These are phyloP conservation scores for Anoura caudifer DNA, from an alignment of 2,113 vertebrate species.

Conservation along the genomic window DNA sequence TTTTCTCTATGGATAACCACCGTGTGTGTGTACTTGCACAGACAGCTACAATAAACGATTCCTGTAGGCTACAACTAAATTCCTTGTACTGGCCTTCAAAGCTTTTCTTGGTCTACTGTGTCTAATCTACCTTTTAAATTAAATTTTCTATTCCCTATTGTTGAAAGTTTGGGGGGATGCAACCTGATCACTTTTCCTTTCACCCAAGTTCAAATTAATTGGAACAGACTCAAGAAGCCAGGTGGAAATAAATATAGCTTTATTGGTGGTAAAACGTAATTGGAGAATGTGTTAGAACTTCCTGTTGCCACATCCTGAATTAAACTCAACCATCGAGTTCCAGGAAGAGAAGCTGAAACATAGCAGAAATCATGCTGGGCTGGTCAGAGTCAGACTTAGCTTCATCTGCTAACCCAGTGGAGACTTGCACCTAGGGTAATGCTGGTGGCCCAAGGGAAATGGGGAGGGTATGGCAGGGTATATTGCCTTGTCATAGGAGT, in stretches of 20 bases:
- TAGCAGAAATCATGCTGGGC: not conserved
- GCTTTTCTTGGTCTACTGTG: not conserved
- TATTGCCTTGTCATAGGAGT: not conserved
- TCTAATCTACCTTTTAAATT: conserved; percentile 28
- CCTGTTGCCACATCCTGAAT: not conserved
- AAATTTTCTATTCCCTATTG: not conserved
- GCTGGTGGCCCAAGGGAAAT: not conserved
- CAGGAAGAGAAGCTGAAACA: not conserved
- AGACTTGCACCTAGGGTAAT: not conserved
- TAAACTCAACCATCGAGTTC: not conserved
- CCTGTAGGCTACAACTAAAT: not conserved
- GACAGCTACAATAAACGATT: not conserved
- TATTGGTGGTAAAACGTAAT: not conserved
- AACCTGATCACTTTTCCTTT: not conserved
- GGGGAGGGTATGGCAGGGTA: not conserved
- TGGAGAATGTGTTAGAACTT: not conserved
- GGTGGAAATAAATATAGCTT: not conserved
- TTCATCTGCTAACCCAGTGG: not conserved
- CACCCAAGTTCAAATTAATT: not conserved
- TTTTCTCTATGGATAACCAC: not conserved
- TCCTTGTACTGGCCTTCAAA: not conserved
- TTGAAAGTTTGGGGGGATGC: not conserved
- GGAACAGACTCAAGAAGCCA: not conserved
- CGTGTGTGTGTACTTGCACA: not conserved
- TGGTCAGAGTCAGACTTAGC: not conserved